Evolutionary conservation across 1,140 invertebrate species (phyloP), one percentile per base, ranked within the genome.

Genomic region (Venturia canescens): DNA sequence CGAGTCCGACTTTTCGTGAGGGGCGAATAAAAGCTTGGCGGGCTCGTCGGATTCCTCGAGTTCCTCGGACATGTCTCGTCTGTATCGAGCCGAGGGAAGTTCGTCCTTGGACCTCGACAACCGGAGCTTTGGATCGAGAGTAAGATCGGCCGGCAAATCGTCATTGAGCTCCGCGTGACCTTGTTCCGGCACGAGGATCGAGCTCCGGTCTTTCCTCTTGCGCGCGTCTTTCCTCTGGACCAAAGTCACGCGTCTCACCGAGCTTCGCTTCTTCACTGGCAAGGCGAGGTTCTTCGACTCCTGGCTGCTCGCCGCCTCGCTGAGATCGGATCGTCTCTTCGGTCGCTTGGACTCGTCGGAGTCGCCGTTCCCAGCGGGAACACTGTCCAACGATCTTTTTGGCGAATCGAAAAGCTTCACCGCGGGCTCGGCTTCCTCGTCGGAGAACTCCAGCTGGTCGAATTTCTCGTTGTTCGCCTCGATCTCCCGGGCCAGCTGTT

Each of bases 381-480:
- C 50, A n/a, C 50, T 53, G 1, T 3, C 0, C 18, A 67, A 34
- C 26, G 74, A 66, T 38, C 74, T 77, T 60, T 48, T 81, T 23
- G 80, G 71, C n/a, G 74, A 23, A 53, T 23, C 78, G 50, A 7
- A 29, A 31, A n/a, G n/a, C 18, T 9, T 80, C 26, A 7, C 74
- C 44, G 23, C 31, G 71, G 48, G 27, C 11, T 79, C 66, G 18
- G 75, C 31, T 9, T 80, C 44, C 15, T 82, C 71, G 23, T 50
- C 6, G 23, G 44, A 15, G 16, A 77, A 23, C 27, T 60, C 74
- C 38, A 86, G 18, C 27, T 85, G 81, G 34, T 86, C 82, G 38
- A 70, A 85, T 34, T 71, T 88, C 0, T 81, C 86, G 70, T 89
- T 89, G 29, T 88, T 89, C 16, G 80, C 78, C 57, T 83, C 81